Conservation (phyloP, 2,797 vertebrate species). For the Alosa sapidissima region DNA sequence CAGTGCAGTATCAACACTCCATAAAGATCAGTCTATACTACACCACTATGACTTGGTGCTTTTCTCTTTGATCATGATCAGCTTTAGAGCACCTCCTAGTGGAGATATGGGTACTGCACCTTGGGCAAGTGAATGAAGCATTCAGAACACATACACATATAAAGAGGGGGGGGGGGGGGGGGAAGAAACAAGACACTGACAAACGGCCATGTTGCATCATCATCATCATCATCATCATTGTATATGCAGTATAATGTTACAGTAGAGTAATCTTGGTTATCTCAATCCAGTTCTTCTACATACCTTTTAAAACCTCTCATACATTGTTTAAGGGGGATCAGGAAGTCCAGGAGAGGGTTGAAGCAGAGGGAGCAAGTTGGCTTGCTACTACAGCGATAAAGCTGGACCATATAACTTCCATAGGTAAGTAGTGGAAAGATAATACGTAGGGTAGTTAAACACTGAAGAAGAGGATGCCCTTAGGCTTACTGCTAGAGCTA, state of each 20-base stretch:
- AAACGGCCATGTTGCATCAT: conserved; percentile 72
- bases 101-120: conserved; percentile 48
- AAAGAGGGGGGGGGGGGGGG: conserved; percentile 37
- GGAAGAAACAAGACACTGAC: conserved; percentile 52
- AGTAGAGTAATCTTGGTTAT: not conserved
- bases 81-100: not conserved
- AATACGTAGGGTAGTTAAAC: not conserved
- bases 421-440: not conserved
- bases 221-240: conserved; percentile 31
- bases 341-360: not conserved
- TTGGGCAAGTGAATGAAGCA: conserved; percentile 45
- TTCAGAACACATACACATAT: conserved; percentile 61
- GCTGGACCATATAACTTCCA: not conserved
- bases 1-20: not conserved
- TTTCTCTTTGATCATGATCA: not conserved
- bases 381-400: not conserved
- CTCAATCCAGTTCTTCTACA: not conserved
- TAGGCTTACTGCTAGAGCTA: not conserved
- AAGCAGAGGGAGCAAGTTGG: not conserved
- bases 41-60: conserved; percentile 21
- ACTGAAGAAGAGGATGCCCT: not conserved
- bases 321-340: not conserved
- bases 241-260: not conserved
- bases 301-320: conserved; percentile 7
- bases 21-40: not conserved